Base-by-base conservation (phyloP, 2,797 vertebrate genomes). In the Enoplosus armatus region DNA sequence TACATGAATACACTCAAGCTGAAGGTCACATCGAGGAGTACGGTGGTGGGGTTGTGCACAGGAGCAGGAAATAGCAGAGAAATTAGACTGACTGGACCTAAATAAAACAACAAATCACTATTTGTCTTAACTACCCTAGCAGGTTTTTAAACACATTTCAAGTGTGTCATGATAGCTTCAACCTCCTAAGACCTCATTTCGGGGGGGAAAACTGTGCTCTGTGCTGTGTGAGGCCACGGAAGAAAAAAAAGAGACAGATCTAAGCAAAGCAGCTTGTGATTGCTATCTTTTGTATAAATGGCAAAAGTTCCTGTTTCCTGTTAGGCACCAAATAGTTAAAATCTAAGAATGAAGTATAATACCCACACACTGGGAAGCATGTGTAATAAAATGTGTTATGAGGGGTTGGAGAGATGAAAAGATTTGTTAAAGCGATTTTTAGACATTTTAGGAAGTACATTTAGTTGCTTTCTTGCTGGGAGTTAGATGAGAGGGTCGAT, bases 1-100 rank as follows among this genome's bases (percentile, higher is more conserved):
- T 41, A 8, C 22, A 43, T 78, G 64, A 89, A 86, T 74, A 80
- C 75, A 69, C 16, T 84, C 62, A 63, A 47, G 75, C 53, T 83
- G 79, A 89, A 90, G 90, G 89, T 89, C 83, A 72, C 73, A 63
- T 14, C 2, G 27, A 77, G 59, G 62, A 72, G 45, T 69, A 29
- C 11, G 26, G 55, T 22, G 11, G 43, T 71, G 73, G 74, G 74
- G 73, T 39, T 76, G 72, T 66, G 62, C 64, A n/a, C 39, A 39
- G 39, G 8, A 47, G 69, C 74, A 83, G 75, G 78, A 87, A 84
- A 82, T 72, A 78, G 80, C 64, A 33, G 24, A 48, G 45, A 77
- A 63, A 85, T 88, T 76, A 75, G 39, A 53, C 51, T 20, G 48
- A 78, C 2, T 43, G 33, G 24, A 45, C 6, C 8, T 50, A 64